Evolutionary conservation across 2,797 vertebrate species (phyloP), one percentile per base, ranked within the genome.

Genomic region (Graptemys geographica): DNA sequence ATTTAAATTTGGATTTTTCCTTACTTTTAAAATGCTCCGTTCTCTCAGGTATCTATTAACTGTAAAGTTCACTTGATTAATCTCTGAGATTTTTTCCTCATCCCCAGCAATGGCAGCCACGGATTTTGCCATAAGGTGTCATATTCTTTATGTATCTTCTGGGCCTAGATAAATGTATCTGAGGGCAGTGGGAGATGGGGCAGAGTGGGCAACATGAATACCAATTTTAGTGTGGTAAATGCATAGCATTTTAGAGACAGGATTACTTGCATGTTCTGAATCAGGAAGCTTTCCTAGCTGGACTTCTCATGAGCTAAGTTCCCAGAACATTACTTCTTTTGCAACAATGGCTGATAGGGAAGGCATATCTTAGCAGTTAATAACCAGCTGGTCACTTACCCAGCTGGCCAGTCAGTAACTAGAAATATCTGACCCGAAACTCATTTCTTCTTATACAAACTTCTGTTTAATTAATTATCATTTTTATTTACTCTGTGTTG

Each of bases 361-460:
- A 95, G 94, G 91, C 91, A 85, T 83, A 93, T 93, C 87, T 93
- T 96, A 95, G 92, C 94, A 93, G 88, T 89, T 94, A 95, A 97
- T 96, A 91, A 95, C 95, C 94, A 93, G 44, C 47, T 91, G 79
- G 91, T 81, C 92, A 95, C 92, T 94, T 95, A 96, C 92, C 94
- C 79, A 86, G 49, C 74, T 90, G 81, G 92, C 94, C 94, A 93
- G 62, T 87, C 93, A 91, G 78, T 94, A 96, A 94, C 94, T 96
- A 90, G 94, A 97, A 97, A 97, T 96, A 94, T 76, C 81, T 97
- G 96, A 97, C 95, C 95, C 97, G 82, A 49, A 79, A 27, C 25
- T 96, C 90, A 92, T 56, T 55, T 81, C 91, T 97, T 94, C 87
- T 88, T 69, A 95, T 69, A 93, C 79, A 76, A 93, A 47, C 94